Evolutionary conservation across 37 sponge, comb jelly and placozoan species (phyloP), one percentile per base, ranked within the genome.

Genomic region (Beroe forskalii): DNA sequence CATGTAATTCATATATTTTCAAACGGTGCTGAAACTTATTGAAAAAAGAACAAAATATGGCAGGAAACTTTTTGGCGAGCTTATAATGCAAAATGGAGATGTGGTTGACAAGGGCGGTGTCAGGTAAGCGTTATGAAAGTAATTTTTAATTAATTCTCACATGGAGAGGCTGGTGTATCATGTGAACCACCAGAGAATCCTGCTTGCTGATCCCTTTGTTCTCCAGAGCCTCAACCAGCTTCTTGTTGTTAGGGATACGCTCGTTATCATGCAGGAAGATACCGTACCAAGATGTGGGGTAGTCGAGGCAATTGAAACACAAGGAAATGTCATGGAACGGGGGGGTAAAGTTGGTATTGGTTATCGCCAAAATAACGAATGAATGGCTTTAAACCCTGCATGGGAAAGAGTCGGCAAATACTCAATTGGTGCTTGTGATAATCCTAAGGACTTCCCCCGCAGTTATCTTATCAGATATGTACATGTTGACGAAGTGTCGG

Each of bases 161-260:
- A 39, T 67, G 72, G 0, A 96, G 43, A 0, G 93, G 92, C 76
- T 92, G 92, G 67, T 92, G 92, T 2, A 94, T 39, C 92, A 96
- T 94, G 91, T 96, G 96, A 33, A 96, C 63, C 19, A 94, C 93
- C 2, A 94, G 63, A 60, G 92, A 92, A 90, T 96, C 96, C 90
- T 96, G 60, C 39, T 39, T 72, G 28, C 62, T 76, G 22, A 90
- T 66, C 17, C 90, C 67, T 38, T 60, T 67, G 32, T 92, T 67
- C 69, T 96, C 96, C 36, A 96, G 92, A 76, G 94, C 93, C 1
- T 92, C 94, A 93, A 94, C 94, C 92, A 96, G 92, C 19, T 91
- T 76, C 25, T 41, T 62, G 19, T 94, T 92, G 23, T 64, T 44
- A 0, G 93, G 93, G 3, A 96, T 39, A 76, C 61, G 89, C 67